Percentiles rank a stretch among this genome's conserved stretches.
These are phyloP conservation scores for Armadillidium nasatum DNA, from an alignment of 1,140 invertebrate species.

Conservation along the genomic window DNA sequence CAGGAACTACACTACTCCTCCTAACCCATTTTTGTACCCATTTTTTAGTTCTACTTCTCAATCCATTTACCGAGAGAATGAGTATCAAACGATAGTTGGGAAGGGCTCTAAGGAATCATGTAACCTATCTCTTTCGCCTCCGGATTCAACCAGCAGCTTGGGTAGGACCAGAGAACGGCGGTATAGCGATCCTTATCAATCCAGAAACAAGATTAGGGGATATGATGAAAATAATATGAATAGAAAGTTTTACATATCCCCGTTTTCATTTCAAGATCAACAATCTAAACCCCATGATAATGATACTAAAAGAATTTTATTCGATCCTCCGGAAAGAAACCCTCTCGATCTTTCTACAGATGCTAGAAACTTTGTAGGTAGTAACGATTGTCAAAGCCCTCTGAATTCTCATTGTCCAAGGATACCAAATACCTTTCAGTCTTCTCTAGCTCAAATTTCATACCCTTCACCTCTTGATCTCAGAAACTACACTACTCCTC, in stretches of 20 bases:
- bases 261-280: neutral
- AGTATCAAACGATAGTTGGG: neutral
- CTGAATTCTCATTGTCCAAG: neutral
- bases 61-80: neutral
- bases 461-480: neutral
- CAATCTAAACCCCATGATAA: neutral
- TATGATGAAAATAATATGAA: neutral
- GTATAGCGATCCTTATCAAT: neutral
- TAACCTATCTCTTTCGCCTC: neutral
- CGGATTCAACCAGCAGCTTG: neutral
- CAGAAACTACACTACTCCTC: neutral
- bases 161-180: neutral
- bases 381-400: neutral
- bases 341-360: neutral
- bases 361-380: neutral
- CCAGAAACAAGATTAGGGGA: neutral
- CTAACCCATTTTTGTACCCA: too few species aligned
- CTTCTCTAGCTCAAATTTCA: neutral
- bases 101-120: neutral
- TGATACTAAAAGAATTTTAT: neutral
- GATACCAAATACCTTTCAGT: neutral
- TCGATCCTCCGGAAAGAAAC: neutral
- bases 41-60: neutral
- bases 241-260: neutral
- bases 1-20: too few species aligned